Conservation (phyloP, 92 coral and sea anemone species). For the Phenganax subtilis region DNA sequence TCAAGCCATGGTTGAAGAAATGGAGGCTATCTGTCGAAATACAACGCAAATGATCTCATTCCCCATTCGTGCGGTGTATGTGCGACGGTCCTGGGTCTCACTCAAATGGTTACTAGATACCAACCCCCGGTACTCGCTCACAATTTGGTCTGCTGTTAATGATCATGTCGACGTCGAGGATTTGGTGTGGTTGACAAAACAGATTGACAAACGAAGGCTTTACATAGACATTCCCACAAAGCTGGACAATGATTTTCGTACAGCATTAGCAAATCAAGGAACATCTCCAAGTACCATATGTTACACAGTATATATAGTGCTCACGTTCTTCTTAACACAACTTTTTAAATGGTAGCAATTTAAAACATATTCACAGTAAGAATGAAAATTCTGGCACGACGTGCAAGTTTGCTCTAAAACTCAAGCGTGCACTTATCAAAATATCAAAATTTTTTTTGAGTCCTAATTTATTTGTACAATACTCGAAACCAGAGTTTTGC, state of each 20-base stretch:
- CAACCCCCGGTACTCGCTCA: slow-evolving; percentile 60
- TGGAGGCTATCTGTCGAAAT: slow-evolving; percentile 53
- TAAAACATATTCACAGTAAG: not conserved
- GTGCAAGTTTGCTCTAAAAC: no score
- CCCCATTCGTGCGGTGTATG: slow-evolving; percentile 66
- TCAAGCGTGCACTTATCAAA: no score
- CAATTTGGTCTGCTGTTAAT: slow-evolving; percentile 65
- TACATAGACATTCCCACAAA: slow-evolving; percentile 73
- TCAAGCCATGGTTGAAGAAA: slow-evolving; percentile 60
- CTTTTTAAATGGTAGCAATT: not conserved
- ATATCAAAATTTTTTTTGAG: no score
- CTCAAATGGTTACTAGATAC: slow-evolving; percentile 68
- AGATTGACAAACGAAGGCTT: slow-evolving; percentile 56
- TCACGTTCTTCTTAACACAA: slow-evolving; percentile 12
- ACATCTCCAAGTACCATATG: not conserved
- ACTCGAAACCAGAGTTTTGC: no score
- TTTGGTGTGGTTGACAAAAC: slow-evolving; percentile 51
- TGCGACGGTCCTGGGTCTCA: slow-evolving; percentile 60
- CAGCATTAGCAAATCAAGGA: slow-evolving; percentile 29
- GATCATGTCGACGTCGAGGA: slow-evolving; percentile 61
- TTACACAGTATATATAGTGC: not conserved
- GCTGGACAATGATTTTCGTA: slow-evolving; percentile 43
- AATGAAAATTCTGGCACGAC: not conserved
- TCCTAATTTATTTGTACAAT: no score
- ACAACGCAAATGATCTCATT: slow-evolving; percentile 66